Conservation (phyloP, 2,113 vertebrate species). For the Zosterops borbonicus region DNA sequence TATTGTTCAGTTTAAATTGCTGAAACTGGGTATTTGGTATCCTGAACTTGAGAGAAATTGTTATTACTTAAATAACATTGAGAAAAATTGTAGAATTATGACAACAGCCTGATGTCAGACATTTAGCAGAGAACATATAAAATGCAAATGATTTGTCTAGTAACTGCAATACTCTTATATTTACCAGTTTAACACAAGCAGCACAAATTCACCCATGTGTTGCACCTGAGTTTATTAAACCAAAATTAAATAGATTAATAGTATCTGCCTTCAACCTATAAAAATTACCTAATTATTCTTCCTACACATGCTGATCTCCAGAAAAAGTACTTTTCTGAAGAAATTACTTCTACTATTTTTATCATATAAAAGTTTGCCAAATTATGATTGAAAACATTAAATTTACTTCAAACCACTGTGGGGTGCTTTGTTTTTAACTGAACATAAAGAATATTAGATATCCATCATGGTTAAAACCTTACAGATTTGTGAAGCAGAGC, state of each 20-base stretch:
- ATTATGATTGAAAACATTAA: background rate
- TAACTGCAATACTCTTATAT: background rate
- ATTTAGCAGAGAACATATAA: background rate
- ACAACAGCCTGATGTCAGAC: background rate
- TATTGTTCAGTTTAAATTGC: background rate
- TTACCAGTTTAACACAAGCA: background rate
- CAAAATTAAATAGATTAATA: background rate
- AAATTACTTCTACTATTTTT: background rate
- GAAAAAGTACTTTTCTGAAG: background rate
- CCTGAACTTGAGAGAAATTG: background rate
- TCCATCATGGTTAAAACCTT: background rate
- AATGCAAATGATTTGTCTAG: background rate
- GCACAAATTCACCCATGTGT: rapidly evolving
- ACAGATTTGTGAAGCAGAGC: background rate
- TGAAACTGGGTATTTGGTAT: background rate
- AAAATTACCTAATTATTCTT: background rate
- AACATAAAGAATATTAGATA: background rate
- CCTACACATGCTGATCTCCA: background rate
- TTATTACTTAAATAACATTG: background rate
- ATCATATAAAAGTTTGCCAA: background rate
- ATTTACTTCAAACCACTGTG: background rate
- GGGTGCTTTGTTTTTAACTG: background rate
- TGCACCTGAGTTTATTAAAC: background rate
- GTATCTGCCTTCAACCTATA: background rate
- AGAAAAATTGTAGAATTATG: background rate